phyloP scores from a whole-genome alignment of 1,140 invertebrate species.

The Globodera ellingtonae region DNA sequence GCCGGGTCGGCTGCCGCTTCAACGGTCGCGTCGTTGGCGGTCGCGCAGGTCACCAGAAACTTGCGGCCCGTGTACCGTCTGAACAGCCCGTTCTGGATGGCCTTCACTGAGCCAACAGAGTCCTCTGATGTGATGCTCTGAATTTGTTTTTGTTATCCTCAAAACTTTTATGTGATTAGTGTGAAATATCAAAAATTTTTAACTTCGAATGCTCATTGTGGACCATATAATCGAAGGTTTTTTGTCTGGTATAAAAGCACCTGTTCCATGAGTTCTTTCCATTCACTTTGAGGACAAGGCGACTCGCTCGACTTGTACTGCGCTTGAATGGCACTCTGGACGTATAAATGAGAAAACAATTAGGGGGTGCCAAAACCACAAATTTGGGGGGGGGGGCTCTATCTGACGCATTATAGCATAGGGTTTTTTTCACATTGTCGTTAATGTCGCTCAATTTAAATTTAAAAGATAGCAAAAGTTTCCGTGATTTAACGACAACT shows the following conservation, averaged over 20 bases:
- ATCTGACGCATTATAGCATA: too few relatives aligned
- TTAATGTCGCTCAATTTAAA: too few relatives aligned
- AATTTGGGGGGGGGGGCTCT: too few relatives aligned
- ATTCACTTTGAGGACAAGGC: conserved; percentile 13
- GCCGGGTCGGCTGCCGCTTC: neutral
- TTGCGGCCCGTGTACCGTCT: neutral
- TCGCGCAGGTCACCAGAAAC: conserved; percentile 8
- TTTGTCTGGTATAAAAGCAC: neutral
- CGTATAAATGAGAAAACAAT: too few relatives aligned
- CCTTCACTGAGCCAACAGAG: neutral
- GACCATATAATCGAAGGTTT: neutral
- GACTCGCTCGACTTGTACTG: conserved; percentile 17
- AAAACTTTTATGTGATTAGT: too few relatives aligned
- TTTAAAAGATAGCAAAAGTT: too few relatives aligned
- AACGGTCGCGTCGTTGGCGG: neutral
- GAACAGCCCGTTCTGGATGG: conserved; percentile 10
- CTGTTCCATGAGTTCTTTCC: conserved; percentile 22
- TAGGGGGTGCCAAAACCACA: too few relatives aligned
- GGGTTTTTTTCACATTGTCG: too few relatives aligned
- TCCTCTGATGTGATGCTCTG: conserved; percentile 26
- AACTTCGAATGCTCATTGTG: neutral
- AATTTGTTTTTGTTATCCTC: too few relatives aligned
- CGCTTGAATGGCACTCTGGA: neutral
- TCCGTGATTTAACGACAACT: too few relatives aligned
- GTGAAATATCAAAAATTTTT: neutral